Conservation (phyloP, 2,113 vertebrate species). For the Syngnathus floridae region DNA sequence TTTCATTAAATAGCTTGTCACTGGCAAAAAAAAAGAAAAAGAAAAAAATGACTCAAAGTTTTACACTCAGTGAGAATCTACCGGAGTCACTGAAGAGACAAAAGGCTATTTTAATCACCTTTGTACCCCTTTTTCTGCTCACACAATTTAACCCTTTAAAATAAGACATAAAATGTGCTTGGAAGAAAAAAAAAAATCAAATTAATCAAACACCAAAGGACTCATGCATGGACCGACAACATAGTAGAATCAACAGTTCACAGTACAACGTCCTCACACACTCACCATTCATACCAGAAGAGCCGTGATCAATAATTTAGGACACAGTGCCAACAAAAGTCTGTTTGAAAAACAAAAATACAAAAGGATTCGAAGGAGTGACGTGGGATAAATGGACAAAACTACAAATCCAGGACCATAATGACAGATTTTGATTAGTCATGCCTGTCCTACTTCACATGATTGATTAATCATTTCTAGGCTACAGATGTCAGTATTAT, state of each 20-base stretch:
- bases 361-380: conserved; percentile 5
- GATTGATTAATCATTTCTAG: conserved; percentile 65
- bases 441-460: conserved; percentile 69
- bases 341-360: not conserved
- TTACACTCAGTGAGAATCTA: not conserved
- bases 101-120: not conserved
- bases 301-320: conserved; percentile 21
- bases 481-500: conserved; percentile 59
- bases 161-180: conserved; percentile 15
- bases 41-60: not conserved
- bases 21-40: not conserved
- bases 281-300: conserved; percentile 22
- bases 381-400: conserved; percentile 40
- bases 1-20: conserved; percentile 5
- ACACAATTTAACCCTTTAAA: conserved; percentile 2
- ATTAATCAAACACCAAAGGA: conserved; percentile 11
- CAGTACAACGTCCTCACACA: conserved; percentile 4
- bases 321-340: conserved; percentile 12
- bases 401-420: conserved; percentile 51
- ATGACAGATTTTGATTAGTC: conserved; percentile 66
- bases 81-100: not conserved
- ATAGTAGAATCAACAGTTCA: conserved; percentile 3
- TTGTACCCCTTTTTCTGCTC: not conserved
- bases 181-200: not conserved
- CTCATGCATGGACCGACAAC: conserved; percentile 28